Evolutionary conservation across 2,797 vertebrate species (phyloP).

Genomic region (Poeciliopsis presidionis): DNA sequence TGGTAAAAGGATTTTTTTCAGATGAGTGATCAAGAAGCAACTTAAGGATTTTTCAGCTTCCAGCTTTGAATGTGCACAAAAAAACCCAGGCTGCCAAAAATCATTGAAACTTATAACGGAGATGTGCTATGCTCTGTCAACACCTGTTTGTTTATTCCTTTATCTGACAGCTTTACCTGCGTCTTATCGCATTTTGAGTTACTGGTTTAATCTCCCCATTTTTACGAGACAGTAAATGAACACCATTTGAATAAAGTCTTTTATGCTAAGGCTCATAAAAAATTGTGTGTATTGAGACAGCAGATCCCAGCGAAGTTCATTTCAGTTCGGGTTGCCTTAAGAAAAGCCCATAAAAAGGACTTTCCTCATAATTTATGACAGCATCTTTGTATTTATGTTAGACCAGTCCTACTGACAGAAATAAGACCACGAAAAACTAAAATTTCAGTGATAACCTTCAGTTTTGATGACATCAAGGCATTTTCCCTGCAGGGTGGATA

Average conservation of each 20-base stretch:
- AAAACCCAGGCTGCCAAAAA: background rate
- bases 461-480: conserved; percentile 22
- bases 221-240: conserved; percentile 72
- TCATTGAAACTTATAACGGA: background rate
- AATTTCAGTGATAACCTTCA: conserved; percentile 11
- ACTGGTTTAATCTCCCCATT: conserved; percentile 71
- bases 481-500: too few species aligned
- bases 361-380: conserved; percentile 10
- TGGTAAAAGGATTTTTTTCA: conserved; percentile 46
- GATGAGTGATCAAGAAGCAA: conserved; percentile 46
- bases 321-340: conserved; percentile 17
- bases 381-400: background rate
- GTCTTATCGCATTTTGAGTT: conserved; percentile 55
- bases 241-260: conserved; percentile 59
- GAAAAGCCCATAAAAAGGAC: background rate
- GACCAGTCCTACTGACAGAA: background rate
- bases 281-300: conserved; percentile 53
- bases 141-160: conserved; percentile 25
- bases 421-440: background rate
- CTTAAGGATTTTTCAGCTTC: conserved; percentile 19
- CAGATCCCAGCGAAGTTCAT: conserved; percentile 53
- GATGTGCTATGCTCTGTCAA: background rate
- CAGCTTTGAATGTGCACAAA: background rate
- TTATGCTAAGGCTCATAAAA: conserved; percentile 61
- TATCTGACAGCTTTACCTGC: conserved; percentile 9